Evolutionary conservation across 1,140 invertebrate species (phyloP).

Genomic region (Calosoma granatense): DNA sequence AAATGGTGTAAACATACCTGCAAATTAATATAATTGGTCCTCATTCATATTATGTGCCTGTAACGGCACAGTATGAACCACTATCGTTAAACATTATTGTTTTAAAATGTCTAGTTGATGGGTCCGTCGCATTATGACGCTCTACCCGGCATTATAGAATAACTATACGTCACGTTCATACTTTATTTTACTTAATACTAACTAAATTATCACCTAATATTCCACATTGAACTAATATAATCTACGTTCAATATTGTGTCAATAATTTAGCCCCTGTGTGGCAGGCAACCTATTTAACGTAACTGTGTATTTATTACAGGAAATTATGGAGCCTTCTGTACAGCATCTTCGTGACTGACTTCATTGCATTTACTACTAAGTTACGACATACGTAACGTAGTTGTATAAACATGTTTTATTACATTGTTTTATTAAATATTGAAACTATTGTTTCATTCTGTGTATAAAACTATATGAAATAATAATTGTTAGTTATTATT

Average conservation of each 20-base stretch:
- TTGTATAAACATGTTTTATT: too few relatives aligned
- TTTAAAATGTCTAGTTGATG: neutral
- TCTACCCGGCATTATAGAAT: too few relatives aligned
- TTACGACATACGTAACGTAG: too few relatives aligned
- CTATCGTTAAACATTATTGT: conserved; percentile 35
- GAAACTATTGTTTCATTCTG: too few relatives aligned
- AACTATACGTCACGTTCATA: too few relatives aligned
- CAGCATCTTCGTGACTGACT: too few relatives aligned
- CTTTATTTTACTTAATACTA: neutral
- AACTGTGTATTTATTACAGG: neutral
- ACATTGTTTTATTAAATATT: too few relatives aligned
- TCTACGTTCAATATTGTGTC: neutral
- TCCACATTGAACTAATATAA: neutral
- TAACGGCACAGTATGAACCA: conserved; percentile 34
- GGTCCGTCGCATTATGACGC: neutral
- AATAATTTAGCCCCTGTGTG: neutral
- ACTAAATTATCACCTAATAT: neutral
- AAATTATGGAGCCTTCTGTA: too few relatives aligned
- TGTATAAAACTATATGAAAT: too few relatives aligned
- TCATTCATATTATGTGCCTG: conserved; percentile 32
- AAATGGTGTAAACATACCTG: conserved; percentile 23
- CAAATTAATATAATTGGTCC: conserved; percentile 31
- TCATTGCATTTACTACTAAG: too few relatives aligned
- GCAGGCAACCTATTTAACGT: neutral
- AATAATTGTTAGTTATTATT: too few relatives aligned